Conservation (phyloP, 2,113 vertebrate species). For the Sturnus vulgaris region DNA sequence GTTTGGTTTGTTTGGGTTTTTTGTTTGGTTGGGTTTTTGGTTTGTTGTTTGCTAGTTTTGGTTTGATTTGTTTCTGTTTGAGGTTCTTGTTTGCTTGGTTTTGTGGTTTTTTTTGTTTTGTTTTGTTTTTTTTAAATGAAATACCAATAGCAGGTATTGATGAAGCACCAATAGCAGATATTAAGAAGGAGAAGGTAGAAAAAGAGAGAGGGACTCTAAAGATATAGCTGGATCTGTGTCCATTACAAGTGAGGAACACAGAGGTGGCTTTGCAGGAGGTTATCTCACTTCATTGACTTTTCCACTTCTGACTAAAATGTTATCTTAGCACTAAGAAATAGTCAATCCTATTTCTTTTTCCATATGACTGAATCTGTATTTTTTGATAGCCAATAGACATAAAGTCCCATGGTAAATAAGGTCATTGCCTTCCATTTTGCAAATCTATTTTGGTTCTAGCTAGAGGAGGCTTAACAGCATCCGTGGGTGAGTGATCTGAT, state of each 20-base stretch:
- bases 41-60: too few species aligned
- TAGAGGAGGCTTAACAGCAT: background rate
- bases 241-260: background rate
- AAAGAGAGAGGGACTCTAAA: background rate
- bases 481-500: background rate
- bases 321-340: background rate
- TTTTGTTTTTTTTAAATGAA: background rate
- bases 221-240: rapidly evolving
- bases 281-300: background rate
- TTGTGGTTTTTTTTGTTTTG: too few species aligned
- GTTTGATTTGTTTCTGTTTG: background rate
- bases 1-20: background rate
- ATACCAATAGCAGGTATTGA: background rate
- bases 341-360: background rate
- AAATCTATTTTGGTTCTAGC: background rate
- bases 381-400: background rate
- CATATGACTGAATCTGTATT: too few species aligned
- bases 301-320: background rate
- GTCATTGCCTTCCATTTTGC: background rate
- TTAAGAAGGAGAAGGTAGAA: background rate
- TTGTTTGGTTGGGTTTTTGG: too few species aligned
- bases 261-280: background rate
- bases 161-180: background rate
- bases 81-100: too few species aligned
- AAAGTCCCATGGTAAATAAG: background rate